Evolutionary conservation across 2,888 invertebrate species (phyloP), one percentile per base, ranked within the genome.

Genomic region (Drosophila aldrichi): DNA sequence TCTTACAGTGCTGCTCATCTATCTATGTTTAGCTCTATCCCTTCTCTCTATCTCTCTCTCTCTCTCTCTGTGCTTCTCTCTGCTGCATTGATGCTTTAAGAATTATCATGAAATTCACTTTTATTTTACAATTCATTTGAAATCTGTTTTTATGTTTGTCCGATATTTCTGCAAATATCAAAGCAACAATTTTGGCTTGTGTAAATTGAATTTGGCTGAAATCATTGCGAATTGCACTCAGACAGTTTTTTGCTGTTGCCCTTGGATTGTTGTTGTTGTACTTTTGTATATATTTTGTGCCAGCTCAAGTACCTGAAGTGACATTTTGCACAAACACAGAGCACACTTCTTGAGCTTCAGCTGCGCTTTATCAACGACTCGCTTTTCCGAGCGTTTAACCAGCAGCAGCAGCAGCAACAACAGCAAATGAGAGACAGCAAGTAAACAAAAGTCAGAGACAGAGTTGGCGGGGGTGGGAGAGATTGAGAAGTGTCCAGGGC

Each of bases 301-400:
- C 43, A 63, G 62, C 69, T 74, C 59, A 54, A 54, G 51, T 29
- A 65, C 52, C 62, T 77, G 61, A 67, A 80, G 74, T 54, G 78
- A 77, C 56, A 49, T 67, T 69, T 59, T 48, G 70, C 72, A 62
- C 70, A 81, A 85, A 70, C 68, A 74, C 66, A 72, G 82, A 69
- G 77, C 80, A 83, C 80, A 85, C 80, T 79, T 80, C 74, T 67
- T 63, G 55, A 70, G 71, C 59, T 74, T 64, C 65, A 76, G 86
- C 78, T 84, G 74, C 71, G 72, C 75, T 81, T 89, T 87, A 89
- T 85, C 85, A 83, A 68, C 79, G 74, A 66, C 74, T 76, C 89
- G 89, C 81, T 89, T 89, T 85, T 89, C 84, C 85, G 41, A 89
- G 70, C 87, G 74, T 77, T 85, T 85, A 88, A 64, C 69, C 81